Conservation (phyloP, 2,888 invertebrate species). For the Lasius platythorax region DNA sequence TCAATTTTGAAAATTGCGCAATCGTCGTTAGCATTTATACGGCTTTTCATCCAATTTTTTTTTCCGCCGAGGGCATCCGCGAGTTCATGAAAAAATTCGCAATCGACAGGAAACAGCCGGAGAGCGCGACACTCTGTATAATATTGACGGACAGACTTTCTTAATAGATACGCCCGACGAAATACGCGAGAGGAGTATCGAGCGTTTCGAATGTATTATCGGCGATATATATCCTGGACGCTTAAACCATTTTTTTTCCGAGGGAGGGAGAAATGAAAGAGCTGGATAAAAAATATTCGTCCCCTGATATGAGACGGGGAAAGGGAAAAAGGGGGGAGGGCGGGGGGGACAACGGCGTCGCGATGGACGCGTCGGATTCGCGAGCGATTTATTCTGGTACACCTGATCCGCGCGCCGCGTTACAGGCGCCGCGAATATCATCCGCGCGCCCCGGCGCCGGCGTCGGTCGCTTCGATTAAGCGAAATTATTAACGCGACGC, state of each 20-base stretch:
- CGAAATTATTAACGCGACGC: slow-evolving; percentile 81
- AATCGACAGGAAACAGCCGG: slow-evolving; percentile 1
- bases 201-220: slow-evolving; percentile 43
- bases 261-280: slow-evolving; percentile 21
- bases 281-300: slow-evolving; percentile 43
- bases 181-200: slow-evolving; percentile 43
- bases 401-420: slow-evolving; percentile 67
- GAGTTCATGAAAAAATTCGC: slow-evolving; percentile 37
- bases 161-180: slow-evolving; percentile 50
- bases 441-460: slow-evolving; percentile 56
- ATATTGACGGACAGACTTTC: slow-evolving; percentile 47
- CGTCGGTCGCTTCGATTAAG: slow-evolving; percentile 79
- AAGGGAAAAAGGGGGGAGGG: not conserved
- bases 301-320: slow-evolving; percentile 20
- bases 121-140: slow-evolving; percentile 31
- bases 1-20: slow-evolving; percentile 18
- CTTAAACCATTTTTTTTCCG: slow-evolving; percentile 25
- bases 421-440: slow-evolving; percentile 71
- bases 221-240: slow-evolving; percentile 16
- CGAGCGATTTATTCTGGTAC: slow-evolving; percentile 73
- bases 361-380: slow-evolving; percentile 55
- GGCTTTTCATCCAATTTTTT: slow-evolving; percentile 23
- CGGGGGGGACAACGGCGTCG: slow-evolving; percentile 4
- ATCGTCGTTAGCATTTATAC: slow-evolving; percentile 44
- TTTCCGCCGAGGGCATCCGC: not conserved